Evolutionary conservation across 1,140 invertebrate genomes (phyloP).

Genomic region (Drosophila chauvacae): DNA sequence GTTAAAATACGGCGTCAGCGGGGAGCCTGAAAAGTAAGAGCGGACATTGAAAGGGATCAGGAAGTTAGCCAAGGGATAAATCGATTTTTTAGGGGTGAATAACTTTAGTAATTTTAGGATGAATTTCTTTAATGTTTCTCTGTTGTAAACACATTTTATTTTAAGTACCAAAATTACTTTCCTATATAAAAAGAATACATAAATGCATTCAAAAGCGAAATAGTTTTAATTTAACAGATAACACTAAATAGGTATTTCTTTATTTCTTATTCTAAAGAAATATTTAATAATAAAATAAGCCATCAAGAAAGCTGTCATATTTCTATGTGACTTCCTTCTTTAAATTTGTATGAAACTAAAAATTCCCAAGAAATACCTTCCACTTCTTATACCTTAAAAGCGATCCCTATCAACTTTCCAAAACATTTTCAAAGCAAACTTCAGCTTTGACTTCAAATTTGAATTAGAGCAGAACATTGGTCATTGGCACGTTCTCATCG

Average conservation of each 20-base stretch:
- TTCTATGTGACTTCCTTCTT: too few species aligned
- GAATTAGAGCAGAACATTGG: slow-evolving; percentile 70
- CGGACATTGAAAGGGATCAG: not conserved
- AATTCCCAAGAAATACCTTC: not conserved
- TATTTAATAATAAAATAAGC: not conserved
- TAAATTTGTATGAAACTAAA: too few species aligned
- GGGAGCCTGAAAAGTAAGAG: not conserved
- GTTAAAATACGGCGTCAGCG: slow-evolving; percentile 42
- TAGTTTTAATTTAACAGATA: not conserved
- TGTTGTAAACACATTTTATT: not conserved
- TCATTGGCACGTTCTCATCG: slow-evolving; percentile 37
- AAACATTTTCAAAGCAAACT: not conserved
- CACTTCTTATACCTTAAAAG: not conserved
- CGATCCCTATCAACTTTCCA: slow-evolving; percentile 6
- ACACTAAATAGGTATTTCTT: not conserved
- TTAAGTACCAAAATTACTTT: too few species aligned
- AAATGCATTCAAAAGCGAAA: not conserved
- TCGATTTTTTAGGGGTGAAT: slow-evolving; percentile 28
- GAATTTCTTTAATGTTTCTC: not conserved
- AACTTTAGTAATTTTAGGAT: not conserved
- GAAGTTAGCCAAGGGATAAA: slow-evolving; percentile 8
- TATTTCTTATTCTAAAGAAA: not conserved
- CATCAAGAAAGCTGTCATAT: not conserved
- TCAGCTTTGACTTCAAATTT: slow-evolving; percentile 5
- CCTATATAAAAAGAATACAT: too few species aligned